These are phyloP conservation scores for Cardiocondyla obscurior DNA, from an alignment of 1,140 invertebrate species.

Conservation along the genomic window DNA sequence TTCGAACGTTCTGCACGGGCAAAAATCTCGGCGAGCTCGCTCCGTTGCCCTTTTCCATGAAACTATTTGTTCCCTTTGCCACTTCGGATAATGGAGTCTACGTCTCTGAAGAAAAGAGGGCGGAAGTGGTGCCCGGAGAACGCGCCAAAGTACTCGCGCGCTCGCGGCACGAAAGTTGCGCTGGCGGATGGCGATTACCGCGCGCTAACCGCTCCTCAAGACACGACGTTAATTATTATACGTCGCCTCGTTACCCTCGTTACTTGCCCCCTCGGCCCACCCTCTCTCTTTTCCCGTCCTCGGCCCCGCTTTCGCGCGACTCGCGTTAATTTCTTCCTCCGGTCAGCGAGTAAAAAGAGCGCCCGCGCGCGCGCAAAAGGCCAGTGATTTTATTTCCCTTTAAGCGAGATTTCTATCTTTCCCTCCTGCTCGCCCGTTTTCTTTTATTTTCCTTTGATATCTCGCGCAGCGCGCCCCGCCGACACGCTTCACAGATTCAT, in stretches of 20 bases:
- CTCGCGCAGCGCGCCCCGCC: constrained; percentile 2
- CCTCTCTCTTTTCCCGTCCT: not conserved
- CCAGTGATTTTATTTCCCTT: constrained; percentile 43
- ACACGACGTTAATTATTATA: constrained; percentile 67
- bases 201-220: constrained; percentile 57
- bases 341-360: constrained; percentile 46
- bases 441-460: constrained; percentile 23
- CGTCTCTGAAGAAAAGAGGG: constrained; percentile 47
- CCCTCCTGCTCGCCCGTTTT: not conserved
- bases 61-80: constrained; percentile 56
- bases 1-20: constrained; percentile 41
- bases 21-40: constrained; percentile 41
- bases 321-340: constrained; percentile 60
- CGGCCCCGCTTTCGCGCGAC: constrained; percentile 28
- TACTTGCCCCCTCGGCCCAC: constrained; percentile 7
- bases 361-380: constrained; percentile 37
- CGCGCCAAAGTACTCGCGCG: constrained; percentile 50
- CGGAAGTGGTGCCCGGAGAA: constrained; percentile 24
- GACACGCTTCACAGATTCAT: not conserved
- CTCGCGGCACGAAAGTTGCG: constrained; percentile 53
- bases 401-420: constrained; percentile 48
- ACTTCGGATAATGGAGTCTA: constrained; percentile 57
- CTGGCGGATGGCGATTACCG: constrained; percentile 47
- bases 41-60: constrained; percentile 49
- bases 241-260: constrained; percentile 64